Evolutionary conservation across 2,888 invertebrate genomes (phyloP), one percentile per base, ranked within the genome.

Genomic region (Stegophylla sp.): DNA sequence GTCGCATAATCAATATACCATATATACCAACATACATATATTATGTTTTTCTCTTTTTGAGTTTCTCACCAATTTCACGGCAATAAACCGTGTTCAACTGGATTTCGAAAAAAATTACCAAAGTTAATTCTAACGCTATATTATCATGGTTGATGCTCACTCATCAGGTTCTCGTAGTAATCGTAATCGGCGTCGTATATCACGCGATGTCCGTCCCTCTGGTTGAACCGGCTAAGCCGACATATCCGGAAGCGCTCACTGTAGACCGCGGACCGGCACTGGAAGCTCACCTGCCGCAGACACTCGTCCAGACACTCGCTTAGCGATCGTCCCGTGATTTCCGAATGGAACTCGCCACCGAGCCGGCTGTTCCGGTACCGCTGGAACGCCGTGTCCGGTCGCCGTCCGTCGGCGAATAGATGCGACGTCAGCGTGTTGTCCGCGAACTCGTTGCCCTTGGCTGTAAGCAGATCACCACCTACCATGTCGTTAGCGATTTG

Each of bases 261-360:
- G 87, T 95, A 95, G 83, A 94, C 94, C 0, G 94, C 94, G 69
- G 94, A 94, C 86, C 94, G 91, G 88, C 95, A 95, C 85, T 94
- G 94, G 86, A 95, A 94, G 86, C 94, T 94, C 17, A 94, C 93
- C 87, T 95, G 95, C 83, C 95, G 89, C 83, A 95, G 88, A 86
- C 96, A 96, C 86, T 95, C 95, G 86, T 95, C 95, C 85, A 96
- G 87, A 86, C 96, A 96, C 87, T 96, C 95, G 87, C 94, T 95
- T 82, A 96, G 88, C 17, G 95, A 94, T 83, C 94, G 89, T 67
- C 94, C 94, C 5, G 94, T 94, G 85, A 95, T 94, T 88, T 95
- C 95, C 9, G 94, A 94, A 86, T 94, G 94, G 87, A 93, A 94
- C 87, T 95, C 94, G 5, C 94, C 94, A 79, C 94, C 94, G 63